Evolutionary conservation across 2,113 vertebrate genomes (phyloP).

Genomic region (Pygoscelis adeliae): DNA sequence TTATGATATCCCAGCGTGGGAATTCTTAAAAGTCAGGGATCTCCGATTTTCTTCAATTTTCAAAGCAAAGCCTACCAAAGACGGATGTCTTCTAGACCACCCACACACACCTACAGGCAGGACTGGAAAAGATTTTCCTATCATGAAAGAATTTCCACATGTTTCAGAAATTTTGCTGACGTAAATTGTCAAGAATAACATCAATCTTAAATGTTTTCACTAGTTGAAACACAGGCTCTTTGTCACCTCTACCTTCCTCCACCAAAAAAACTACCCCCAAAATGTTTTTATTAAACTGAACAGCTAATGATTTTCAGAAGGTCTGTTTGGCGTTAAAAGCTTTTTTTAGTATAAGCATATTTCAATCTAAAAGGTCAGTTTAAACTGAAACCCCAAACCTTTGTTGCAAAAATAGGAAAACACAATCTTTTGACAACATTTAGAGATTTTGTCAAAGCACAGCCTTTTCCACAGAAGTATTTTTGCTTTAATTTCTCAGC

Average conservation of each 20-base stretch:
- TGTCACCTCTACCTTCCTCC: background rate
- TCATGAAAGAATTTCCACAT: background rate
- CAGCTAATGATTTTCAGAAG: background rate
- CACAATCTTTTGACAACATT: background rate
- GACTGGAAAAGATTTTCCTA: background rate
- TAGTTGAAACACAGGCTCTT: background rate
- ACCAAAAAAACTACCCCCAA: background rate
- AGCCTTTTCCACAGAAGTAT: background rate
- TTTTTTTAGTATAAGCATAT: background rate
- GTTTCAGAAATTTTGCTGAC: background rate
- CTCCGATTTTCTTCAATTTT: slow-evolving; percentile 2
- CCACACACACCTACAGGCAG: background rate
- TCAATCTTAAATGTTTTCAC: background rate
- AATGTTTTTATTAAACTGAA: background rate
- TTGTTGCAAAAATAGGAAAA: background rate
- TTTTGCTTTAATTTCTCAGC: background rate
- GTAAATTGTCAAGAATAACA: background rate
- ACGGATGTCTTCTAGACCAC: background rate
- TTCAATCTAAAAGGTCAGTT: background rate
- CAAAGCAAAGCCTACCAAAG: background rate
- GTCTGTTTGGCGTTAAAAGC: background rate
- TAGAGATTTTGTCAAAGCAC: background rate
- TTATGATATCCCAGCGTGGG: background rate
- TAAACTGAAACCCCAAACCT: background rate
- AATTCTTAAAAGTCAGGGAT: slow-evolving; percentile 13